Evolutionary conservation across 2,888 invertebrate genomes (phyloP).

Genomic region (Saturnia pavonia): DNA sequence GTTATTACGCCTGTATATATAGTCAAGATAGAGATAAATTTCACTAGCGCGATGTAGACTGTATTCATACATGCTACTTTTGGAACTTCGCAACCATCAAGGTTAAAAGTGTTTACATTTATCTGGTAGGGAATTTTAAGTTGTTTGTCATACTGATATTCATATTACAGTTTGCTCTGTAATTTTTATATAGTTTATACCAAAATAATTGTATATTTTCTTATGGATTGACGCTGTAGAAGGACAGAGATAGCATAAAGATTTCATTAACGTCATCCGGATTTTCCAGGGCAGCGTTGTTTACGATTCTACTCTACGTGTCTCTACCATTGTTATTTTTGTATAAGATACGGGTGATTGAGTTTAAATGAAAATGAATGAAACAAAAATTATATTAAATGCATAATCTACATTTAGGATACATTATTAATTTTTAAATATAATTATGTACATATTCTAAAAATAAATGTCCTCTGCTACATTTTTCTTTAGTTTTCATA

Average conservation of each 20-base stretch:
- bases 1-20: constrained; percentile 28
- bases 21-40: constrained; percentile 42
- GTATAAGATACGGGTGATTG: not conserved
- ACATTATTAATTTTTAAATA: not conserved
- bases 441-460: not conserved
- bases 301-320: constrained; percentile 1
- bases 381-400: not conserved
- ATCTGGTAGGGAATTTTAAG: not conserved
- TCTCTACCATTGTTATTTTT: not conserved
- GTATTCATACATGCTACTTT: constrained; percentile 35
- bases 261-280: not conserved
- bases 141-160: not conserved
- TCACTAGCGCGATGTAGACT: constrained; percentile 62
- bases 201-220: not conserved
- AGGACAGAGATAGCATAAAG: not conserved
- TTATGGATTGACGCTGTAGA: constrained; percentile 1
- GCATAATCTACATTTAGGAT: not conserved
- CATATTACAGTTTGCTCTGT: not conserved
- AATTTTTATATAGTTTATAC: not conserved
- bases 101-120: not conserved
- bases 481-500: not conserved
- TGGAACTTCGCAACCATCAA: not conserved
- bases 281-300: not conserved
- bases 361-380: not conserved
- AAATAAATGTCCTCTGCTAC: not conserved